A percentile compares a stretch with the other conserved stretches of the same genome.
phyloP scores from a whole-genome alignment of 23 tunicate species.

The Diplosoma virens region DNA sequence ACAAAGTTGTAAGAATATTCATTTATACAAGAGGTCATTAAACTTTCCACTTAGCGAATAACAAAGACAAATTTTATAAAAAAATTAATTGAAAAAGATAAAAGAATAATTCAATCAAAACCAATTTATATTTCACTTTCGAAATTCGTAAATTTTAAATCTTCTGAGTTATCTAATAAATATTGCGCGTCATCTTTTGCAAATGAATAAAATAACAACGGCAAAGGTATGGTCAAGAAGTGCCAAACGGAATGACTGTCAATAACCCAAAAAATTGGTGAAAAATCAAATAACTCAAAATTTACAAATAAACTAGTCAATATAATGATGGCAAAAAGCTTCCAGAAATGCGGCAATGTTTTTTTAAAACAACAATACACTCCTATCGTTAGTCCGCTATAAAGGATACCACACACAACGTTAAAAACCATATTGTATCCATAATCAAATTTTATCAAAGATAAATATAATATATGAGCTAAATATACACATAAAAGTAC shows the following conservation, averaged over 20 bases:
- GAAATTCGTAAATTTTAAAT: no score
- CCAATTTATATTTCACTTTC: no score
- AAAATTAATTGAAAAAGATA: no score
- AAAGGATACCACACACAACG: slow-evolving; percentile 47
- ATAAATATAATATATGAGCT: slow-evolving; percentile 57
- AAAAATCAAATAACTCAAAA: slow-evolving; percentile 83
- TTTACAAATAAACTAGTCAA: slow-evolving; percentile 24
- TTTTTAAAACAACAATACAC: slow-evolving; percentile 21
- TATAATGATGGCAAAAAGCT: slow-evolving; percentile 23
- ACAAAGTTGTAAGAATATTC: no score
- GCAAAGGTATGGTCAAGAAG: slow-evolving; percentile 58
- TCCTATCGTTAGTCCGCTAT: slow-evolving; percentile 38
- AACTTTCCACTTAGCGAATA: no score
- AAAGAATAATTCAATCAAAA: no score
- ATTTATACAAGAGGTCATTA: no score
- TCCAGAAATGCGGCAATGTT: slow-evolving; percentile 42
- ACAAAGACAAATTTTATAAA: no score
- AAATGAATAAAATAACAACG: slow-evolving; percentile 63
- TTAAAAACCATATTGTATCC: slow-evolving; percentile 91
- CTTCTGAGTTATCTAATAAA: no score
- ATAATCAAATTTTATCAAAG: slow-evolving; percentile 70
- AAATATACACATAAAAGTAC: slow-evolving; percentile 23
- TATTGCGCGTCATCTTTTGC: slow-evolving; percentile 44
- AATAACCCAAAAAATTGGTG: slow-evolving; percentile 69
- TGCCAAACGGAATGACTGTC: slow-evolving; percentile 99